Evolutionary conservation across 2,797 vertebrate species (phyloP), one percentile per base, ranked within the genome.

Genomic region (Eremophila alpestris): DNA sequence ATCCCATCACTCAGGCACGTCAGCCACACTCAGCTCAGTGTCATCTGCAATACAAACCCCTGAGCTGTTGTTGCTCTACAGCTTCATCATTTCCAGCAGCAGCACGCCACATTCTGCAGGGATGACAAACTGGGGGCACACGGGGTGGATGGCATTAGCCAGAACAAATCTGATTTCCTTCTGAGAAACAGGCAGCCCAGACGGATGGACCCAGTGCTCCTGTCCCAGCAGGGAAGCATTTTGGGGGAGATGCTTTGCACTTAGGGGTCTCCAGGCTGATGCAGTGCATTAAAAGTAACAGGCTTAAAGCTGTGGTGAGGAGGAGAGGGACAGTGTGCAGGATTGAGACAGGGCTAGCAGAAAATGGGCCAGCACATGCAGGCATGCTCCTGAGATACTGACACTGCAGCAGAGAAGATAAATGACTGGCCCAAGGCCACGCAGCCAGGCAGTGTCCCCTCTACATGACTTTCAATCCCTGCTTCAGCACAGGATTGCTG

Each of bases 361-460:
- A 48, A 80, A 91, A 65, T 0, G 1, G 19, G 56, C 59, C 43
- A 85, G 71, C 11, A 11, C 67, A 18, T 59, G 63, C 41, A 49
- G 62, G 75, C 49, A 10, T 4, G 14, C 24, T 78, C 62, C 77
- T 40, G 54, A 90, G 58, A 76, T 15, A 60, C 77, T 9, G 52
- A 84, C 93, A 75, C 84, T 63, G 78, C 93, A 94, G 91, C 64
- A 58, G 7, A 21, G 67, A 73, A 87, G 81, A 52, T 9, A 70
- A 87, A 86, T 29, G 90, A 68, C 48, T 63, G 60, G 63, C 89
- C 92, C 73, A 73, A 82, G 86, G 92, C 93, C 59, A 91, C 5
- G 4, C 69, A 62, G 52, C 5, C 1, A 36, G 20, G 38, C 64
- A 82, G 38, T 32, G 69, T 83, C 94, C 83, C 83, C 80, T 93